Evolutionary conservation across 1,140 invertebrate species (phyloP), one percentile per base, ranked within the genome.

Genomic region (Penaeus chinensis): DNA sequence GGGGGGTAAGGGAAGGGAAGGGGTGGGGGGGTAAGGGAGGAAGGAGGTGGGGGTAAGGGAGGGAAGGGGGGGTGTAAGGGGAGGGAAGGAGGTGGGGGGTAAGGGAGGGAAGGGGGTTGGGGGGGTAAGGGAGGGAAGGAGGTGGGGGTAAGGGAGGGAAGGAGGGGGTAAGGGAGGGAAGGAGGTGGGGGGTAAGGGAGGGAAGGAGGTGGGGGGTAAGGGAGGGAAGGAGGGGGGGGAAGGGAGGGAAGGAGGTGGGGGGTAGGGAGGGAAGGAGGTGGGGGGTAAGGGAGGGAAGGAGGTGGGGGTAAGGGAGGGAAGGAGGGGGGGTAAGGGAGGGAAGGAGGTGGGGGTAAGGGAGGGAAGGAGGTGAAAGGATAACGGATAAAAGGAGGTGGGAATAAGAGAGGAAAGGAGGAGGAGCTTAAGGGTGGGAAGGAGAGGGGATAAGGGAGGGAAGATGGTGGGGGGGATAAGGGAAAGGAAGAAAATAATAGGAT

Each of bases 371-470:
- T 60, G 65, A 62, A 62, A n/a, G 32, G 61, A 82, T 63, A 62
- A 82, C 60, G 65, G 80, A 82, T 60, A 63, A n/a, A 63, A 62
- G 65, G 80, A 82, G 80, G 65, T 60, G 65, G 80, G 65, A 60
- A 18, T 60, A 63, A 62, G 37, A 60, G 37, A 62, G 32, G 80
- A 18, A n/a, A 63, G 61, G 42, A 32, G 24, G 80, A 32, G 24
- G 10, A 20, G 42, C 61, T 1, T 19, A 27, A 20, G 22, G 20
- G 32, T 22, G 66, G 66, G 66, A 20, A 69, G 32, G 32, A 32
- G 32, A 2, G 32, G 32, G 32, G 32, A 2, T 32, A 32, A 32
- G 32, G 32, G 32, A 32, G 32, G 32, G 32, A 32, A 32, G 2
- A 2, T 1, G 32, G 32, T 0, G 32, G 32, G 32, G 32, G 32